Evolutionary conservation across 37 sponge, comb jelly and placozoan species (phyloP), one percentile per base, ranked within the genome.

Genomic region (Spongia lamella): DNA sequence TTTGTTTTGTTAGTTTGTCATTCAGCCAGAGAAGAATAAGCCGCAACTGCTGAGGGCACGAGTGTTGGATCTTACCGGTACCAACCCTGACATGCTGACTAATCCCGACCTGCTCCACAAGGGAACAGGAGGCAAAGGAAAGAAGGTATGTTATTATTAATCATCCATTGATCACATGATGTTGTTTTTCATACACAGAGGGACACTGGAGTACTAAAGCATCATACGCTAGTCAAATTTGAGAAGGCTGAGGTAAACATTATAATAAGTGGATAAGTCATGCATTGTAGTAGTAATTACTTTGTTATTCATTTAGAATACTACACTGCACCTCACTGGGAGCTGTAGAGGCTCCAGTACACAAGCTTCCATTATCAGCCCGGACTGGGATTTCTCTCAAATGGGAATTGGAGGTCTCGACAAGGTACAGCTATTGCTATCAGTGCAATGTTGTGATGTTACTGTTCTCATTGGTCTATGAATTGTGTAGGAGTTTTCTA

Each of bases 321-420:
- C 88, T 7, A 31, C 77, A 21, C 62, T 92, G 0, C 85, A 84
- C 31, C 89, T 92, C 39, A 82, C 82, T 56, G 93, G 93, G 7
- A 50, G 81, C n/a, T 57, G 61, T 47, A 75, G 43, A 6, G 52
- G 92, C 54, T 70, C 47, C 16, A 63, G 75, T 61, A 50, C 86
- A 14, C 78, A 73, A 7, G 25, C 47, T 3, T 62, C 93, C 36
- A 69, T 98, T 37, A 98, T 98, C 66, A 95, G 90, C 57, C 96
- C 99, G 1, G 91, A 93, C 77, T 95, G 94, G 96, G 90, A 98
- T 79, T 98, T 98, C 68, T 83, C 80, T 31, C 66, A 85, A 56
- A 95, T 98, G 94, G 99, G 96, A 1, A 98, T 98, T 58, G 99
- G 99, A 6, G 99, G 99, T 38, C 82, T 98, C 35, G 85, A 90